These are phyloP conservation scores for Ophion ventricosus DNA, from an alignment of 2,888 invertebrate species.

Conservation along the genomic window DNA sequence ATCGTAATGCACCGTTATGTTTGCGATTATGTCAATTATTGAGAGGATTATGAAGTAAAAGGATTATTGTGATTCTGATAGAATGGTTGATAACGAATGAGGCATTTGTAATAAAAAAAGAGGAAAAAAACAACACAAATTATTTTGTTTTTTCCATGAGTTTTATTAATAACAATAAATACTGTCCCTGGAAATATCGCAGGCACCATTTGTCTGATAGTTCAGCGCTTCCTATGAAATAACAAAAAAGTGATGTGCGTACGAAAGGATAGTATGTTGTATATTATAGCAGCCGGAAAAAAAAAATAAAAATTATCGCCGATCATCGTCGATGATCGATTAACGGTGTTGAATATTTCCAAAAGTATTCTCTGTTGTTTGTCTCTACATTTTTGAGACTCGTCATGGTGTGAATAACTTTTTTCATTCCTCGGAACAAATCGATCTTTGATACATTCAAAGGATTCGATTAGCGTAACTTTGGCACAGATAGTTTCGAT, in stretches of 20 bases:
- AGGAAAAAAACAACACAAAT: conserved; percentile 53
- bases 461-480: conserved; percentile 68
- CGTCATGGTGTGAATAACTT: conserved; percentile 66
- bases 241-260: conserved; percentile 67
- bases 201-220: conserved; percentile 56
- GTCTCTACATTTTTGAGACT: conserved; percentile 63
- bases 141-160: conserved; percentile 69
- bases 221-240: conserved; percentile 61
- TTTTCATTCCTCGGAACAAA: conserved; percentile 33
- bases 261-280: conserved; percentile 65
- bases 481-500: conserved; percentile 70
- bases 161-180: conserved; percentile 82
- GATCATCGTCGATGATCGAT: conserved; percentile 43
- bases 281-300: conserved; percentile 51
- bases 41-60: conserved; percentile 63
- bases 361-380: conserved; percentile 42
- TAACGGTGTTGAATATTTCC: conserved; percentile 31
- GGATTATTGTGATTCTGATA: conserved; percentile 51
- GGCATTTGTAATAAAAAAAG: conserved; percentile 62
- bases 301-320: conserved; percentile 35
- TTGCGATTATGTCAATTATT: conserved; percentile 75
- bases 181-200: conserved; percentile 75
- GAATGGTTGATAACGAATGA: conserved; percentile 42
- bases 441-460: conserved; percentile 67
- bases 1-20: conserved; percentile 73